phyloP scores from a whole-genome alignment of 2,797 vertebrate genomes.

The Arrhamphus sclerolepis region DNA sequence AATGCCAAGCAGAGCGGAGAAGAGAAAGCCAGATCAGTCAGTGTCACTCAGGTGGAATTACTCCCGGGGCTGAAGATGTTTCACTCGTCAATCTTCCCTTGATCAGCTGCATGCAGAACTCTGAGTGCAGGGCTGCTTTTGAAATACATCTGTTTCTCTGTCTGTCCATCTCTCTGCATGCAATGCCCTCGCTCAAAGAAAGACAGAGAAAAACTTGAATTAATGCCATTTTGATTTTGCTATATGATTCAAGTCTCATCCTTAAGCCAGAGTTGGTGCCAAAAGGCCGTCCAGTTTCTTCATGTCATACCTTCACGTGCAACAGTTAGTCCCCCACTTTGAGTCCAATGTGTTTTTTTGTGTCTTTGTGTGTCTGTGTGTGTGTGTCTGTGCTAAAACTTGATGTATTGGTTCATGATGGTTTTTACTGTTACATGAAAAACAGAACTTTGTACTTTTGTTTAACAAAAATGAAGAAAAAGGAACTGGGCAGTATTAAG shows the following conservation, averaged over 20 bases:
- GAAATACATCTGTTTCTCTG: slow-evolving; percentile 33
- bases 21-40: slow-evolving; percentile 65
- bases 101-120: slow-evolving; percentile 64
- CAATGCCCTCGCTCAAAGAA: slow-evolving; percentile 49
- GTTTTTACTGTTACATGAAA: too few relatives aligned
- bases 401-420: too few relatives aligned
- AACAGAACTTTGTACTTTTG: too few relatives aligned
- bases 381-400: too few relatives aligned
- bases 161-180: slow-evolving; percentile 20
- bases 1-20: slow-evolving; percentile 51
- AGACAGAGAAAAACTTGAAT: slow-evolving; percentile 38
- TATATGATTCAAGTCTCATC: slow-evolving; percentile 35
- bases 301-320: too few relatives aligned
- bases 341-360: too few relatives aligned
- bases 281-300: too few relatives aligned
- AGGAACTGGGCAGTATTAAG: too few relatives aligned
- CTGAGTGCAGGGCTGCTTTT: slow-evolving; percentile 22
- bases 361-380: too few relatives aligned
- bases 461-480: too few relatives aligned
- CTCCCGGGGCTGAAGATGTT: slow-evolving; percentile 55
- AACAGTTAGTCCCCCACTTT: too few relatives aligned
- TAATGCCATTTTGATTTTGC: slow-evolving; percentile 29
- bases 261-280: not conserved
- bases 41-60: slow-evolving; percentile 69
- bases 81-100: slow-evolving; percentile 64